Conservation (phyloP, 2,888 invertebrate genomes). For the Metalampra italica region DNA sequence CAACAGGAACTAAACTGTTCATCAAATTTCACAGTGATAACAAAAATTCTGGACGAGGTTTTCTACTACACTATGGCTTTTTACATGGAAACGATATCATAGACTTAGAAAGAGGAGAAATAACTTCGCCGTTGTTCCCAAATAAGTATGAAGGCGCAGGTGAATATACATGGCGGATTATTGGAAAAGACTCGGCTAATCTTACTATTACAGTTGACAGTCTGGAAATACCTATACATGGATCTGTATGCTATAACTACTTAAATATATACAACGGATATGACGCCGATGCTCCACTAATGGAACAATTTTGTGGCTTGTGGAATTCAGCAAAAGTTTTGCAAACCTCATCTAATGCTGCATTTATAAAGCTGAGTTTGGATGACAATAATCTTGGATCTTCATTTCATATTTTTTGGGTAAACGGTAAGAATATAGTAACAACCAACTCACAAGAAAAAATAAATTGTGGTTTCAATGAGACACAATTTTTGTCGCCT, state of each 20-base stretch:
- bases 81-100: conserved; percentile 83
- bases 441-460: conserved; percentile 12
- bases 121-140: conserved; percentile 90
- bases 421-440: conserved; percentile 23
- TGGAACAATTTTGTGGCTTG: conserved; percentile 79
- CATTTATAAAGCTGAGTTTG: conserved; percentile 76
- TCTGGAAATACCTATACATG: conserved; percentile 50
- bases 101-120: conserved; percentile 81
- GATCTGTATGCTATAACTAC: conserved; percentile 44
- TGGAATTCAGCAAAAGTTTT: conserved; percentile 34
- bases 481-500: conserved; percentile 36
- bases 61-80: conserved; percentile 84
- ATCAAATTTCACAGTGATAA: conserved; percentile 86
- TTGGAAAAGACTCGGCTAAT: conserved; percentile 45
- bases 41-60: conserved; percentile 82
- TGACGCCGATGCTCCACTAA: conserved; percentile 78
- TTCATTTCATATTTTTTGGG: conserved; percentile 51
- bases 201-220: conserved; percentile 38
- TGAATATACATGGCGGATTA: conserved; percentile 84
- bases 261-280: conserved; percentile 85
- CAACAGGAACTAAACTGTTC: conserved; percentile 80
- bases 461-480: conserved; percentile 57
- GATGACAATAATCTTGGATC: conserved; percentile 63
- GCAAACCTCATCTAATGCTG: conserved; percentile 80
- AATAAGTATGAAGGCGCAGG: conserved; percentile 54